Percentiles rank a stretch among this genome's conserved stretches.
phyloP scores from a whole-genome alignment of 2,797 vertebrate species.

The Cottoperca gobio region DNA sequence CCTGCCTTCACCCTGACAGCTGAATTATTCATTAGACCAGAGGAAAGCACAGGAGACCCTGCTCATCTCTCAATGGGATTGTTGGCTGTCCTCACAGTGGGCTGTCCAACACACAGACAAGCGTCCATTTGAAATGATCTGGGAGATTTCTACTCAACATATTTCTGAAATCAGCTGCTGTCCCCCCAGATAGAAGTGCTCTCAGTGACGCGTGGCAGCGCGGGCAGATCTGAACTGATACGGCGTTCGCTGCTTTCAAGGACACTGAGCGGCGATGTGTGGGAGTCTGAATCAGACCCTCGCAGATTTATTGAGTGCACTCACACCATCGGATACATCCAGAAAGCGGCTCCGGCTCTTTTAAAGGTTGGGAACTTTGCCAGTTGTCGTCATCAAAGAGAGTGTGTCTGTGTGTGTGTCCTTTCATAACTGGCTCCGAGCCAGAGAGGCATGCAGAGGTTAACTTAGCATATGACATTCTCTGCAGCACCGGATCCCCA shows the following conservation, averaged over 20 bases:
- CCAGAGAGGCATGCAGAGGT: conserved; percentile 78
- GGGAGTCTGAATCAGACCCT: conserved; percentile 70
- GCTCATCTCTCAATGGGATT: conserved; percentile 85
- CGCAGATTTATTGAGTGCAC: conserved; percentile 79
- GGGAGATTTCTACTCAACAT: conserved; percentile 52
- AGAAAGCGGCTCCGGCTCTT: conserved; percentile 60
- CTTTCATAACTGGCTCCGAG: conserved; percentile 71
- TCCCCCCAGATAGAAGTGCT: conserved; percentile 60
- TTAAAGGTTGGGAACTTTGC: conserved; percentile 81
- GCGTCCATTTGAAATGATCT: conserved; percentile 60
- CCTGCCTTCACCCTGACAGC: conserved; percentile 76
- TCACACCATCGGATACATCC: conserved; percentile 63
- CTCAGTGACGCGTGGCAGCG: conserved; percentile 54
- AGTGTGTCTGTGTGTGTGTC: conserved; percentile 72
- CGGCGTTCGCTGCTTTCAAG: conserved; percentile 72
- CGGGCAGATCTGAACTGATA: conserved; percentile 57
- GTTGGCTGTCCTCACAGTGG: conserved; percentile 78
- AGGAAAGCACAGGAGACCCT: conserved; percentile 74
- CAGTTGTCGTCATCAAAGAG: conserved; percentile 79
- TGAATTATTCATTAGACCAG: conserved; percentile 83
- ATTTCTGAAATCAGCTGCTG: conserved; percentile 59
- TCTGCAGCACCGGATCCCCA: conserved; percentile 57
- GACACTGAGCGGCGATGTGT: conserved; percentile 58
- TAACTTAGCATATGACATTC: conserved; percentile 84
- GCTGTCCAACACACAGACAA: conserved; percentile 52